Percentiles rank a stretch among this genome's conserved stretches.
Conservation (phyloP, 2,113 vertebrate genomes). For the Suncus etruscus region DNA sequence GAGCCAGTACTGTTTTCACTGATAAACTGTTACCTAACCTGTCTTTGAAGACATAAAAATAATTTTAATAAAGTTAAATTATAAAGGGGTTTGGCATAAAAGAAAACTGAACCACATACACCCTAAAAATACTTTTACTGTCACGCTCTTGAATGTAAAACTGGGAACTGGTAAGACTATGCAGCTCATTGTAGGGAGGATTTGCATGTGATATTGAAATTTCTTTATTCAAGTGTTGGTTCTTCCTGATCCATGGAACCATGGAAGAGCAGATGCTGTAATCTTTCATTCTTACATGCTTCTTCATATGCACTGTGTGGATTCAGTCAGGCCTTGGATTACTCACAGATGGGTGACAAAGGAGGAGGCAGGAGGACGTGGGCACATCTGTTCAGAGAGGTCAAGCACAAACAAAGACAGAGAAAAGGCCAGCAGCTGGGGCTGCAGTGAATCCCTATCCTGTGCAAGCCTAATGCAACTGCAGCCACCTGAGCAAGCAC, state of each 20-base stretch:
- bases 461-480: too few relatives aligned
- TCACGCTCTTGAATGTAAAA: background rate
- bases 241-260: background rate
- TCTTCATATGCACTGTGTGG: slow-evolving; percentile 47
- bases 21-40: background rate
- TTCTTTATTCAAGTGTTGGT: slow-evolving; percentile 54
- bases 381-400: background rate
- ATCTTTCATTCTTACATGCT: slow-evolving; percentile 47
- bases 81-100: background rate
- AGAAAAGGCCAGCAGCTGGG: background rate
- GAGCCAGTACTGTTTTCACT: background rate
- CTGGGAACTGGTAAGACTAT: background rate
- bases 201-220: slow-evolving; percentile 54
- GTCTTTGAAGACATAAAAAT: background rate
- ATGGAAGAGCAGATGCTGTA: slow-evolving; percentile 24
- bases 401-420: background rate
- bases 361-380: slow-evolving; percentile 18
- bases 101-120: background rate
- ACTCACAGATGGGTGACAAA: background rate
- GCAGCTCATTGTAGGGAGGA: background rate
- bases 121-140: background rate
- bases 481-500: too few relatives aligned
- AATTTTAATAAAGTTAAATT: background rate
- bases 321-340: slow-evolving; percentile 33
- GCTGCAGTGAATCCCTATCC: background rate